Conservation (phyloP, 2,797 vertebrate genomes). For the Garrulus glandarius region DNA sequence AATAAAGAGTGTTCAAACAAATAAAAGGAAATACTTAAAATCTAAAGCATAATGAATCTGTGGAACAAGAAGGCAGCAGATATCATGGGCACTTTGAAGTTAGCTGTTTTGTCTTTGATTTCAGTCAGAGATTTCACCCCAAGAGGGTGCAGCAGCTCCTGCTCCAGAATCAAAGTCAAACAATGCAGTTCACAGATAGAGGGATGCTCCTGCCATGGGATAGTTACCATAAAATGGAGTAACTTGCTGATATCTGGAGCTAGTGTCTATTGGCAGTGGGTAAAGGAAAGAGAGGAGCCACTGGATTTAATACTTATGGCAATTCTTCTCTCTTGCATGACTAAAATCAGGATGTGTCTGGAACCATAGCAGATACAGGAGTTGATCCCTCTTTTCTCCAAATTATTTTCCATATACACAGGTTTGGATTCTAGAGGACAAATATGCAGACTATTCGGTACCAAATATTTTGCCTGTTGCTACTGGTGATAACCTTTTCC, state of each 20-base stretch:
- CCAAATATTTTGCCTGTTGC: constrained; percentile 64
- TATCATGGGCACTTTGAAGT: background rate
- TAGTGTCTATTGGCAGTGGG: background rate
- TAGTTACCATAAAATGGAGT: background rate
- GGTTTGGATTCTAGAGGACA: background rate
- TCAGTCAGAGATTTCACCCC: background rate
- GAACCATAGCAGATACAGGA: background rate
- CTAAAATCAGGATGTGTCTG: background rate
- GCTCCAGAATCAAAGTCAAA: background rate
- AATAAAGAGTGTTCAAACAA: background rate
- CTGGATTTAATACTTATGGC: background rate
- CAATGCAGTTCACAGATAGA: background rate
- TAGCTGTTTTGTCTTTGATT: background rate
- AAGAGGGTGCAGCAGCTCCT: background rate
- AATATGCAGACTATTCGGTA: background rate
- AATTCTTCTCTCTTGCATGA: background rate
- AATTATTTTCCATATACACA: constrained; percentile 5
- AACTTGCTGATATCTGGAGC: background rate
- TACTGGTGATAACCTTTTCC: constrained; percentile 60
- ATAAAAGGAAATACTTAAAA: constrained; percentile 6
- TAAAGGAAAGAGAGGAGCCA: background rate
- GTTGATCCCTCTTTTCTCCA: background rate
- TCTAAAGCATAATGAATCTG: background rate
- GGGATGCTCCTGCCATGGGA: background rate
- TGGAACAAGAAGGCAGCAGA: background rate